Base-by-base conservation (phyloP, 2,888 invertebrate genomes). In the Drosophila hamatofila region DNA sequence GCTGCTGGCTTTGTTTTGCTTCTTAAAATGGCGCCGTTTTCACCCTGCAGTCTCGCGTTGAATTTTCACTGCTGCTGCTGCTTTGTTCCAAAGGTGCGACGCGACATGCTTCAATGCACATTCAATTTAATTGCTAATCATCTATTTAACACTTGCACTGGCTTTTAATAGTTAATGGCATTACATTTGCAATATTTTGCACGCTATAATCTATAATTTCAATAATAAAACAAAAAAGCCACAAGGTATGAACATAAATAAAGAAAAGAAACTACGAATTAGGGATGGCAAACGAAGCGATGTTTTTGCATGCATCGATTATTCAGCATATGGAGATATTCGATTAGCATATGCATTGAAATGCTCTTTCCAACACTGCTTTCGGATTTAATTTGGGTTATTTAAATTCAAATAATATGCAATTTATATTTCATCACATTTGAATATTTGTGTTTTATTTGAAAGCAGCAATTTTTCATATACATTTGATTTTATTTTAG, bases 21-120 rank as follows among this genome's bases (percentile, higher is more conserved):
- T 92, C 91, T 90, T 90, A 92, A 92, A 92, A 92, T 92, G 92
- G 92, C 92, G 92, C 92, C 92, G 92, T 92, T 92, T 92, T 87
- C 88, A 90, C 83, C 78, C 61, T 57, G 78, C 78, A 78, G 78
- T 77, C 77, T 80, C 72, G 78, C 72, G 72, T 73, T 73, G 51
- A 73, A 75, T 80, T 89, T 86, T 83, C 80, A 85, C 81, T 79
- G 65, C 68, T 78, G 76, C 46, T 48, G 48, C 48, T 49, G 27
- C 86, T 85, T 89, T 85, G 83, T 82, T 85, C 64, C 76, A 81
- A 70, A 66, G 70, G 48, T 70, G 80, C 77, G 77, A 61, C 80
- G 60, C 71, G 66, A 74, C 81, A 80, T 78, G 74, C 70, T 77
- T 73, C 63, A 63, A 35, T 67, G 58, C 82, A 75, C 72, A 66